Percentiles rank a stretch among this genome's conserved stretches.
These are phyloP conservation scores for Bradypodion pumilum DNA, from an alignment of 2,797 vertebrate genomes.

Conservation along the genomic window DNA sequence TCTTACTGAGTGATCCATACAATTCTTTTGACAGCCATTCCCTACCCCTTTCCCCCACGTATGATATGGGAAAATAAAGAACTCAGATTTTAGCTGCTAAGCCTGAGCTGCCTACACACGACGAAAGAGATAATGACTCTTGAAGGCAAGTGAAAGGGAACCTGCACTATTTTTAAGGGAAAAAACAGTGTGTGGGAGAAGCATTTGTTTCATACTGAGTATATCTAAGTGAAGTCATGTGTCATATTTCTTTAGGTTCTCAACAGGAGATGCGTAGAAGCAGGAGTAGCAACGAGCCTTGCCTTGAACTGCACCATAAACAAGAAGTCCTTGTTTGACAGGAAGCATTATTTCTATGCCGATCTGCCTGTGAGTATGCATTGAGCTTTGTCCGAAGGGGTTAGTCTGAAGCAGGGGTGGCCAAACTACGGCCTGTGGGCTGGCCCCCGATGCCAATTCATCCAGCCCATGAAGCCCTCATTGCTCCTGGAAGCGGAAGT, in stretches of 20 bases:
- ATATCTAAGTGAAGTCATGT: slow-evolving; percentile 66
- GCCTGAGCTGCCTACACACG: slow-evolving; percentile 46
- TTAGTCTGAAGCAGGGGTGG: neutral
- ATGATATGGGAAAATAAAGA: slow-evolving; percentile 20
- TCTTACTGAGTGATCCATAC: neutral
- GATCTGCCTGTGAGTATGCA: slow-evolving; percentile 93
- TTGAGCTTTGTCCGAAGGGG: slow-evolving; percentile 26
- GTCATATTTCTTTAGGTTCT: slow-evolving; percentile 84
- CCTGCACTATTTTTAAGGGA: slow-evolving; percentile 32
- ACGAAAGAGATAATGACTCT: slow-evolving; percentile 41
- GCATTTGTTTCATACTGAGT: slow-evolving; percentile 43
- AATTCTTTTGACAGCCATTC: neutral
- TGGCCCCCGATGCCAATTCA: too few relatives aligned
- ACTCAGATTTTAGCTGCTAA: slow-evolving; percentile 46
- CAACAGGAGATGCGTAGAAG: slow-evolving; percentile 94
- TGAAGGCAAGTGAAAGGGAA: slow-evolving; percentile 50
- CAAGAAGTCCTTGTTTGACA: slow-evolving; percentile 94
- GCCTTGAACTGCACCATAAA: slow-evolving; percentile 94
- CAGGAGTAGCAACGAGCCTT: slow-evolving; percentile 92
- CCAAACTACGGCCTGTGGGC: too few relatives aligned
- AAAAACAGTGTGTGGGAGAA: slow-evolving; percentile 49
- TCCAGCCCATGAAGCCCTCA: too few relatives aligned
- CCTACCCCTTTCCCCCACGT: slow-evolving; percentile 14
- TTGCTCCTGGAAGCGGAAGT: too few relatives aligned
- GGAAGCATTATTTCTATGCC: slow-evolving; percentile 99